phyloP scores from a whole-genome alignment of 2,888 invertebrate genomes.

The Octonoba sinensis region DNA sequence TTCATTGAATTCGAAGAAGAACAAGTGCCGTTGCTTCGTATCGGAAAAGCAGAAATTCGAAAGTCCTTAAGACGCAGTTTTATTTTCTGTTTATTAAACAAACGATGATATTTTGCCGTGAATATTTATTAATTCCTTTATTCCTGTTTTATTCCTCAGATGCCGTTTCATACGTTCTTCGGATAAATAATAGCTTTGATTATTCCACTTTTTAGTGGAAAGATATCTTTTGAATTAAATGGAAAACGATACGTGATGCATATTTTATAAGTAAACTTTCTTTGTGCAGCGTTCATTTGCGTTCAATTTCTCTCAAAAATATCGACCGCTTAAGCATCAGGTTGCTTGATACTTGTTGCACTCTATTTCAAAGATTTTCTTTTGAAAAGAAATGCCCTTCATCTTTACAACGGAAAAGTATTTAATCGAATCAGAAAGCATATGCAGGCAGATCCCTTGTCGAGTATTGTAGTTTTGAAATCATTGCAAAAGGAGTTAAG shows the following conservation, averaged over 20 bases:
- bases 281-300: constrained; percentile 43
- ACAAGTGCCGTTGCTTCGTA: constrained; percentile 7
- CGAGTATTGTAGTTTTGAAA: constrained; percentile 53
- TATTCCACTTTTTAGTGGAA: constrained; percentile 51
- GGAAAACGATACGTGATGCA: constrained; percentile 46
- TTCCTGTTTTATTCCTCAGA: constrained; percentile 25
- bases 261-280: constrained; percentile 52
- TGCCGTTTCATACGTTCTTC: constrained; percentile 28
- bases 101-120: constrained; percentile 20
- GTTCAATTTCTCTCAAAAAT: constrained; percentile 35
- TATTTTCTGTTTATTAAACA: constrained; percentile 18
- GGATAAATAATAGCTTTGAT: constrained; percentile 52
- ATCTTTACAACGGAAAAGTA: constrained; percentile 39
- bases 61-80: constrained; percentile 8
- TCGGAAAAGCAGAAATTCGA: neutral
- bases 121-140: constrained; percentile 47
- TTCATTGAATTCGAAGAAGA: constrained; percentile 10
- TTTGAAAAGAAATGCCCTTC: constrained; percentile 31
- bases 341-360: constrained; percentile 60
- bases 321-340: constrained; percentile 53
- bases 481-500: constrained; percentile 27
- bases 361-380: constrained; percentile 46
- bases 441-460: constrained; percentile 42
- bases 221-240: constrained; percentile 53
- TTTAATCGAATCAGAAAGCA: constrained; percentile 60